A percentile compares a stretch with the other conserved stretches of the same genome.
Conservation (phyloP, 2,888 invertebrate genomes). For the Hetaerina titia region DNA sequence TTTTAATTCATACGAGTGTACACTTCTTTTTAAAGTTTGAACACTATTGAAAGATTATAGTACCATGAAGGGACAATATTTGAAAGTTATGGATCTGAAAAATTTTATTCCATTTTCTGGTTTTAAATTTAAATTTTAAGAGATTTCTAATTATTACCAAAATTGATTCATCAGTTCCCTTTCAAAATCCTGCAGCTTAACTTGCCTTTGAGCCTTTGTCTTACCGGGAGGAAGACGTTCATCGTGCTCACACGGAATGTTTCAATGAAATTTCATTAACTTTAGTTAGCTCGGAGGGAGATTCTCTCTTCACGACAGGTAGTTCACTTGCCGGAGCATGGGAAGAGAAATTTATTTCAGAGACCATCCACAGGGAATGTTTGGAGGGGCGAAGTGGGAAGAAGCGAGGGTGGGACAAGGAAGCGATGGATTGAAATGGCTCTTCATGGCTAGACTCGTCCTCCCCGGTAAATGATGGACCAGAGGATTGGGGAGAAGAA, state of each 20-base stretch:
- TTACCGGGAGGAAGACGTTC: background rate
- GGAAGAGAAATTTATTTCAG: constrained; percentile 7
- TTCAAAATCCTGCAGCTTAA: background rate
- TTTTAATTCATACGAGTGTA: no score
- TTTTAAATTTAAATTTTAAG: no score
- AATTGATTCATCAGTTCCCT: background rate
- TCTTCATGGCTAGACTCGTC: background rate
- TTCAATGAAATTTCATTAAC: constrained; percentile 5
- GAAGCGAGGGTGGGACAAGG: background rate
- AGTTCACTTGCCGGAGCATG: background rate
- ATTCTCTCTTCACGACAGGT: constrained; percentile 4
- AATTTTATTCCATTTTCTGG: no score
- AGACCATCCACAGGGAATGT: background rate
- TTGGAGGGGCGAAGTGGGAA: background rate
- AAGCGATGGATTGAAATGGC: constrained; percentile 16
- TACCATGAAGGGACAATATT: no score
- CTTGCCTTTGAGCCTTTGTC: no score
- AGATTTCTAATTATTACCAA: background rate
- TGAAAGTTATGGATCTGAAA: no score
- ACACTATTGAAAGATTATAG: no score
- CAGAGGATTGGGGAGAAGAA: background rate
- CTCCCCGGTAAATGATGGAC: background rate
- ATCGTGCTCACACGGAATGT: background rate
- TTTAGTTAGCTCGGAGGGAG: background rate
- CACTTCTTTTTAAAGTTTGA: no score